Evolutionary conservation across 2,797 vertebrate genomes (phyloP), one percentile per base, ranked within the genome.

Genomic region (Macropus fuliginosus): DNA sequence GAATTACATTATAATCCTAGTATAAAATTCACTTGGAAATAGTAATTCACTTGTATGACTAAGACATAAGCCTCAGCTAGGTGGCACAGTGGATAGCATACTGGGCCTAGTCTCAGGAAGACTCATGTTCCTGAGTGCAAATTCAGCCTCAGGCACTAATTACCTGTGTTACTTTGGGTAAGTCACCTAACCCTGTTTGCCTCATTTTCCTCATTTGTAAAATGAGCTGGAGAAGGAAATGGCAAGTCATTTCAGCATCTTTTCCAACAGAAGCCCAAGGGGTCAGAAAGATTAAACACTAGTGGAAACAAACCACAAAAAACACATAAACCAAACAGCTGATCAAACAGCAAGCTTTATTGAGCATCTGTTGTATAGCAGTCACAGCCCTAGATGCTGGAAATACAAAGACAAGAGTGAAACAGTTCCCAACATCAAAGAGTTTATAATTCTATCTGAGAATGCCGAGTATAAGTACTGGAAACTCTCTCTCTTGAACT

Each of bases 1-100:
- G 91, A 94, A 46, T n/a, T 92, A 56, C 10, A 93, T 94, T 96
- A 91, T 50, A 93, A 93, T 50, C 40, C 55, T 31, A 28, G 90
- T 90, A 89, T 87, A 91, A 93, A 34, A 62, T 62, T 34, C 90
- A 96, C 50, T 81, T 90, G 52, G 90, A 96, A 94, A 95, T 94
- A 94, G 66, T 52, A 95, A 66, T 66, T 62, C 59, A 62, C 59
- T 62, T 34, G 0, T 66, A n/a, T 66, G n/a, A 66, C 14, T 66
- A 18, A 62, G 11, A 66, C 34, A n/a, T 16, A 66, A 34, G n/a
- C 13, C 31, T 5, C 31, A 66, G 31, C 4, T 66, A 5, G 31
- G 34, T 66, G 29, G 59, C 29, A 34, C 12, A 62, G 10, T 34
- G 31, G 13, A 62, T 31, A 5, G 59, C 34, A 12, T 34, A 13